These are phyloP conservation scores for Pongo abelii DNA, from an alignment of 2,113 vertebrate genomes.

Conservation along the genomic window DNA sequence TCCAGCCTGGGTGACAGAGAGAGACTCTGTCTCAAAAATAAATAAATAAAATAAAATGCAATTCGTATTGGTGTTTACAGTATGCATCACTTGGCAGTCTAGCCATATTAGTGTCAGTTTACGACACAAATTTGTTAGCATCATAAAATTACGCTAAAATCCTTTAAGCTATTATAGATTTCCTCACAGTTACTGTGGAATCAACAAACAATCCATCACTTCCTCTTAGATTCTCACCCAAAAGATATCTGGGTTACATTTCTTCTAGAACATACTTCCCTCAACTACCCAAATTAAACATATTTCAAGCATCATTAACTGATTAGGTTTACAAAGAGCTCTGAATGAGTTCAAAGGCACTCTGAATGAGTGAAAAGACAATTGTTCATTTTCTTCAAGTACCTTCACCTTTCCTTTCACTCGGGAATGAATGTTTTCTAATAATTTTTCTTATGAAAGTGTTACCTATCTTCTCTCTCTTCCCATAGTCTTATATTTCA, in stretches of 20 bases:
- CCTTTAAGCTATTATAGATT: neutral
- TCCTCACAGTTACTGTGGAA: neutral
- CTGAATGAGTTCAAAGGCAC: neutral
- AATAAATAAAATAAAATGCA: too few relatives aligned
- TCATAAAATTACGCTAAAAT: neutral
- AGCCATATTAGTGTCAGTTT: neutral
- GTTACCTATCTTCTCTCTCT: neutral
- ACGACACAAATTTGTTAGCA: neutral
- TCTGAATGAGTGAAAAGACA: conserved; percentile 36
- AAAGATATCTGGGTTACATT: neutral
- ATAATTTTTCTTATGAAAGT: conserved; percentile 24
- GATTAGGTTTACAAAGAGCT: neutral
- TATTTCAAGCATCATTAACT: neutral
- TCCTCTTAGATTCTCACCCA: neutral
- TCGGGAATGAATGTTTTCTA: neutral
- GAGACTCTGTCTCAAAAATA: too few relatives aligned
- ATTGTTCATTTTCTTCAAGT: conserved; percentile 1
- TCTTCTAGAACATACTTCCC: neutral
- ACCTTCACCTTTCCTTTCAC: neutral
- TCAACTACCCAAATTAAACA: neutral
- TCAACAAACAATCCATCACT: neutral
- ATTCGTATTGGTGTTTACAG: neutral
- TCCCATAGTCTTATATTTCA: conserved; percentile 1
- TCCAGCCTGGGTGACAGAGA: too few relatives aligned
- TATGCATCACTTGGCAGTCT: neutral